Conservation (phyloP, 2,113 vertebrate species). For the Leucosticte australis region DNA sequence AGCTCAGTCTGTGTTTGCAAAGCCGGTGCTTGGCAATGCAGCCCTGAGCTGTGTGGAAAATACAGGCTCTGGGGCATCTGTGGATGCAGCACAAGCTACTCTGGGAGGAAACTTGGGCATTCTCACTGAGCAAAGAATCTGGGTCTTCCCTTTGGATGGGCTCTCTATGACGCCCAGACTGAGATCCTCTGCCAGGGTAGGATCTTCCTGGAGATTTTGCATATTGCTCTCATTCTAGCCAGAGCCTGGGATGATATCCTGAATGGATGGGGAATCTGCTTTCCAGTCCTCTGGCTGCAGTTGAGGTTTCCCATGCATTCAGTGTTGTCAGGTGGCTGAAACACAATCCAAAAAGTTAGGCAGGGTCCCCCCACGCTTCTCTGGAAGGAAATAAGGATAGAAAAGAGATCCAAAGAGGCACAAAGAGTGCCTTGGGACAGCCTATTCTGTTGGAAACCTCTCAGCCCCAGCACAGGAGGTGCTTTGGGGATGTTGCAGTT, state of each 20-base stretch:
- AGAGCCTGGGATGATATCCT: neutral
- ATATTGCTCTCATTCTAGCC: neutral
- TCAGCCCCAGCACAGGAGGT: neutral
- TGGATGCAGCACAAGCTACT: neutral
- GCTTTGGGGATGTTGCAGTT: neutral
- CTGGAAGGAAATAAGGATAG: neutral
- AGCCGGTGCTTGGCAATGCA: neutral
- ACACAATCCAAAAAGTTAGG: neutral
- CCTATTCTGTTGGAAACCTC: neutral
- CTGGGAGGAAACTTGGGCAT: neutral
- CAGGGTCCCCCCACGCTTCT: neutral
- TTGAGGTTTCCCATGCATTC: neutral
- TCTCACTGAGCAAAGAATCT: neutral
- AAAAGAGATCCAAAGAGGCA: neutral
- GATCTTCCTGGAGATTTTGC: neutral
- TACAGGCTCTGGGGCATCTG: neutral
- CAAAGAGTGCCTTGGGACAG: neutral
- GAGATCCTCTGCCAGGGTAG: neutral
- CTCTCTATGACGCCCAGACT: neutral
- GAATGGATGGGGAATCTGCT: neutral
- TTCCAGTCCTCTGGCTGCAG: slow-evolving; percentile 6
- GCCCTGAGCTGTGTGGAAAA: neutral
- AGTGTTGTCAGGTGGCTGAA: slow-evolving; percentile 8
- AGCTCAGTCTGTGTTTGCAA: neutral
- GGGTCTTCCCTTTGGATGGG: slow-evolving; percentile 1